These are phyloP conservation scores for Zapus hudsonius DNA, from an alignment of 2,113 vertebrate genomes.

Conservation along the genomic window DNA sequence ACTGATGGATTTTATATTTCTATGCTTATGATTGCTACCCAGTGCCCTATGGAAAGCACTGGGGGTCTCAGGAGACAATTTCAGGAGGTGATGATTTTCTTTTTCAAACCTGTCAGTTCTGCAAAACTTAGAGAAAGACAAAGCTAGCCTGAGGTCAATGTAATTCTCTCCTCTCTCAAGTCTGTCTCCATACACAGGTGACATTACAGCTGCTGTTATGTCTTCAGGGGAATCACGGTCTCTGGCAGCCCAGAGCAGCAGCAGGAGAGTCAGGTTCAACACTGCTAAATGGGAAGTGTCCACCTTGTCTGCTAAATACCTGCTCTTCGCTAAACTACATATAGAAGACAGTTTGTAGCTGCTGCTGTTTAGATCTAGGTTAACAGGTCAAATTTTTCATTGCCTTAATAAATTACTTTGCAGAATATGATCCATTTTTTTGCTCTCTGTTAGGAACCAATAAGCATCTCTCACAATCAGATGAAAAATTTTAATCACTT, in stretches of 20 bases:
- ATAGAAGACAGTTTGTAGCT: background rate
- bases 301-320: slow-evolving; percentile 48
- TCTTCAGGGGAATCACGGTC: slow-evolving; percentile 68
- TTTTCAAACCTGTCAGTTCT: slow-evolving; percentile 50
- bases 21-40: background rate
- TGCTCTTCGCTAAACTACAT: background rate
- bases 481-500: background rate
- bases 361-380: slow-evolving; percentile 1
- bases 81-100: slow-evolving; percentile 49
- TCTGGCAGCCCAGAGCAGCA: background rate
- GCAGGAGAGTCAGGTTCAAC: slow-evolving; percentile 56
- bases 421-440: background rate
- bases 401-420: background rate
- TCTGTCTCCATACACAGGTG: slow-evolving; percentile 72
- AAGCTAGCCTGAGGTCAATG: slow-evolving; percentile 59
- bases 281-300: slow-evolving; percentile 61
- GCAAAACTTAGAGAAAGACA: slow-evolving; percentile 64
- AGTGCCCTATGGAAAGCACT: background rate
- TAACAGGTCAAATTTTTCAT: slow-evolving; percentile 56
- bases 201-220: slow-evolving; percentile 64
- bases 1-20: background rate
- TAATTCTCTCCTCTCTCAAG: slow-evolving; percentile 41
- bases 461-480: background rate
- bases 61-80: background rate
- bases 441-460: background rate